A percentile compares a stretch with the other conserved stretches of the same genome.
These are phyloP conservation scores for Zosterops borbonicus DNA, from an alignment of 2,113 vertebrate species.

Conservation along the genomic window DNA sequence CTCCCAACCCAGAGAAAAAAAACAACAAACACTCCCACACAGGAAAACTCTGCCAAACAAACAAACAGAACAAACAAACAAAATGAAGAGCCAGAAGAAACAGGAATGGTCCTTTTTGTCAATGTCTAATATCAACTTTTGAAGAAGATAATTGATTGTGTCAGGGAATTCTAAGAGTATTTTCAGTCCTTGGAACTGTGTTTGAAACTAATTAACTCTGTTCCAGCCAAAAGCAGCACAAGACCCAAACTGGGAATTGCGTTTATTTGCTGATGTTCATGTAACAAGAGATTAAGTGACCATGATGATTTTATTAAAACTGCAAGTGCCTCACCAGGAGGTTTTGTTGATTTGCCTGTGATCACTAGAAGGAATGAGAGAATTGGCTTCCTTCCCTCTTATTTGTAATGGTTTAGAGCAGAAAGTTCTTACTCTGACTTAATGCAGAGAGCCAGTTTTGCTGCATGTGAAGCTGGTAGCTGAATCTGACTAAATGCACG, in stretches of 20 bases:
- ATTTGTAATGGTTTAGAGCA: not conserved
- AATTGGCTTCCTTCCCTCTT: not conserved
- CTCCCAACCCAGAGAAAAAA: not conserved
- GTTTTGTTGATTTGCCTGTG: not conserved
- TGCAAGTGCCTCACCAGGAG: not conserved
- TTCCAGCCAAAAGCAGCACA: not conserved
- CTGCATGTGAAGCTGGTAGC: not conserved
- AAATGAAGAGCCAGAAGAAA: not conserved
- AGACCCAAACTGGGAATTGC: not conserved
- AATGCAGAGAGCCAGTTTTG: not conserved
- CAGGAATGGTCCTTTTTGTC: not conserved
- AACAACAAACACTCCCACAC: not conserved
- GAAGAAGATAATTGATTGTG: not conserved
- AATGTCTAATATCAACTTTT: not conserved
- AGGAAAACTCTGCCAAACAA: not conserved
- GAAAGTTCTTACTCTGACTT: not conserved
- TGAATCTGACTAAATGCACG: not conserved
- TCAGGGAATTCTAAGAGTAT: not conserved
- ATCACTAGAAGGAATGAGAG: not conserved
- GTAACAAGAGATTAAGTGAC: not conserved
- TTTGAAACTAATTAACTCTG: not conserved
- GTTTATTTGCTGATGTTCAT: not conserved
- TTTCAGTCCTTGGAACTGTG: not conserved
- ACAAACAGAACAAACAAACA: not conserved
- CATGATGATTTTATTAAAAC: slow-evolving; percentile 8